These are phyloP conservation scores for Simalia tracyae DNA, from an alignment of 2,797 vertebrate species.

Conservation along the genomic window DNA sequence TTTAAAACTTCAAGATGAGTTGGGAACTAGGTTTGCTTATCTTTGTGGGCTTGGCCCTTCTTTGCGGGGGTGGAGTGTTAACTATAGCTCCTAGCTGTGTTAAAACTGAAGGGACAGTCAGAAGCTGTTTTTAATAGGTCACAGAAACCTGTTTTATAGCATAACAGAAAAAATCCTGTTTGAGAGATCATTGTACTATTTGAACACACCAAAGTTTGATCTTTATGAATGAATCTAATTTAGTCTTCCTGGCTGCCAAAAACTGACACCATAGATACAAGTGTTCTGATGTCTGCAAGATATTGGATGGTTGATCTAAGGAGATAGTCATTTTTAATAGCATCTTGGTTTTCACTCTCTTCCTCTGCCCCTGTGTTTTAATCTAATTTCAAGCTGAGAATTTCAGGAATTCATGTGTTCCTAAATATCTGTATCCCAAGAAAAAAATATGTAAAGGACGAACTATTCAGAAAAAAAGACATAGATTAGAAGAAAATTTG, in stretches of 20 bases:
- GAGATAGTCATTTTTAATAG: neutral
- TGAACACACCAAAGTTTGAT: neutral
- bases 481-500: conserved; percentile 19
- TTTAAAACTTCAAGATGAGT: neutral
- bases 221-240: neutral
- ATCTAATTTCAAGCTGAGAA: rapidly evolving
- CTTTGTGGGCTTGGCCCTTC: neutral
- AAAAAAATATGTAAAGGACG: neutral
- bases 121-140: neutral
- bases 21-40: neutral
- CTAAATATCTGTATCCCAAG: neutral
- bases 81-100: neutral
- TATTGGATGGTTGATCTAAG: neutral
- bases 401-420: neutral
- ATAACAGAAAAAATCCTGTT: neutral
- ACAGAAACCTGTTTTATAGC: neutral
- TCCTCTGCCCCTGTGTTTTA: neutral
- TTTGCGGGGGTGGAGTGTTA: neutral
- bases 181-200: neutral
- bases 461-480: neutral
- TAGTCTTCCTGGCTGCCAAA: neutral
- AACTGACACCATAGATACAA: neutral
- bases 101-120: neutral
- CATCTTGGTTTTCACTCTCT: neutral
- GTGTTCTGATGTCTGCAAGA: neutral